Evolutionary conservation across 2,888 invertebrate species (phyloP), one percentile per base, ranked within the genome.

Genomic region (Cheilosia vulpina): DNA sequence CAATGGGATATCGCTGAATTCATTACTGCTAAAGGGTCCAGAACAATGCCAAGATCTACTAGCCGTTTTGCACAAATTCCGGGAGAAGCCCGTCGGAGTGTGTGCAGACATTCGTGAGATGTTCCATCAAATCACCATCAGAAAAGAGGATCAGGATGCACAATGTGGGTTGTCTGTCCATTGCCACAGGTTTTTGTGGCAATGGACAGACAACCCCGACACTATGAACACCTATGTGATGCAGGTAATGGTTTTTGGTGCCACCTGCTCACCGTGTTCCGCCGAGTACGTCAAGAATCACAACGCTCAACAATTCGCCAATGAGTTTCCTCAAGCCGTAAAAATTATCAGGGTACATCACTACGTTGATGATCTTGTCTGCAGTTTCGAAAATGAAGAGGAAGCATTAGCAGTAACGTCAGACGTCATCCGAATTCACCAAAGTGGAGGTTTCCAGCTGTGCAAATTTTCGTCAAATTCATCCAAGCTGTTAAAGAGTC

Each of bases 31-130:
- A n/a, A n/a, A n/a, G n/a, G n/a, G n/a, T n/a, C n/a, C n/a, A 6
- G 90, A 90, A 38, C 47, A 89, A 0, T 72, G 88, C 43, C 43
- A 43, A 43, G n/a, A 43, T 15, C 2, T 43, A 1, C 85, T n/a
- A n/a, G n/a, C n/a, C n/a, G n/a, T n/a, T n/a, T n/a, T 88, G 0
- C 87, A 87, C 75, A 88, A 89, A 34, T 90, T 90, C 60, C 69
- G 90, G 9, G 81, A 88, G 73, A 41, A 76, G 2, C 34, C 62
- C 0, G 62, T 89, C 0, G 90, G 89, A 0, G 66, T 90, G 0
- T 88, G 66, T 11, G 90, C 87, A 0, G 91, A 91, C 57, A 89
- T 91, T 0, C 87, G 77, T 11, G 90, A 91, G 60, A 90, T 91
- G 90, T 91, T 90, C 60, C 69, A 88, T 1, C 90, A 89, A 52